Conservation (phyloP, 2,797 vertebrate species). For the Buceros bicornis region DNA sequence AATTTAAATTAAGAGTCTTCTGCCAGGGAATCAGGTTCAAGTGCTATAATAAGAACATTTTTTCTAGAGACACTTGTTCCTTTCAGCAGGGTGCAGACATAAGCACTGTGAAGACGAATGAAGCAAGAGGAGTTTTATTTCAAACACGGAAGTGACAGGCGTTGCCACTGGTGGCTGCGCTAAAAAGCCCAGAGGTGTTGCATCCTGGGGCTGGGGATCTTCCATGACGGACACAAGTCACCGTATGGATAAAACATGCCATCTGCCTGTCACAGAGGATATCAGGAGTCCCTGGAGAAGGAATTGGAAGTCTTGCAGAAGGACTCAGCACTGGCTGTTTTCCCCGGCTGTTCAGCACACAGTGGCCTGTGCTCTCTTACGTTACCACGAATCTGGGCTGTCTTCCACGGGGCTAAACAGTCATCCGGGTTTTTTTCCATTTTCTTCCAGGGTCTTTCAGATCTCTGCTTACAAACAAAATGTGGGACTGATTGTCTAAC, state of each 20-base stretch:
- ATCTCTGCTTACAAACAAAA: not conserved
- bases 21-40: not conserved
- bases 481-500: not conserved
- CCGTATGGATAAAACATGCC: not conserved
- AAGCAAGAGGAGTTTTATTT: not conserved
- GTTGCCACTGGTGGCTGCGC: not conserved
- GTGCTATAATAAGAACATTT: accelerated
- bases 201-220: not conserved
- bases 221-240: not conserved
- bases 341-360: accelerated
- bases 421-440: not conserved
- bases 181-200: not conserved
- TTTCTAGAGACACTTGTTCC: not conserved
- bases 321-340: not conserved
- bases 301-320: not conserved
- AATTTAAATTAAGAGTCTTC: not conserved
- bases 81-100: not conserved
- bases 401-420: not conserved
- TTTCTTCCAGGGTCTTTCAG: not conserved
- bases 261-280: not conserved
- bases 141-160: not conserved
- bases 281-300: not conserved
- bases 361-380: not conserved
- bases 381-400: no score
- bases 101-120: not conserved